Evolutionary conservation across 2,113 vertebrate genomes (phyloP).

Genomic region (Abramis brama): DNA sequence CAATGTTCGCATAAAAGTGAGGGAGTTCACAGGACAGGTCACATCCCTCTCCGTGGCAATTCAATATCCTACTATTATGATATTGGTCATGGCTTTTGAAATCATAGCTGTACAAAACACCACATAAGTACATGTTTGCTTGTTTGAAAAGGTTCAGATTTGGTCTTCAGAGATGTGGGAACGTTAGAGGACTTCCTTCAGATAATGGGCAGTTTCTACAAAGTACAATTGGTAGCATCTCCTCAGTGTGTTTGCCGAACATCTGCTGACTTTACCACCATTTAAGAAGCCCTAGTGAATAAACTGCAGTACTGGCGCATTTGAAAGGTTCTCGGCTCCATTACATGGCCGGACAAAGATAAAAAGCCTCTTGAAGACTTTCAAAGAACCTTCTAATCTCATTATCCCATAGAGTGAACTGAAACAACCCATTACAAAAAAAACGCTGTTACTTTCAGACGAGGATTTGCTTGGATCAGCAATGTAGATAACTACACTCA

Average conservation of each 20-base stretch:
- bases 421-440: constrained; percentile 17
- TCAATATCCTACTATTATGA: constrained; percentile 71
- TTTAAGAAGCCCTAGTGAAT: not conserved
- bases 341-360: not conserved
- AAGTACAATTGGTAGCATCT: not conserved
- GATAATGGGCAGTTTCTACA: constrained; percentile 44
- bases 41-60: constrained; percentile 72
- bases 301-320: not conserved
- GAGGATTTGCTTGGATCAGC: not conserved
- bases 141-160: constrained; percentile 55
- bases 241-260: not conserved
- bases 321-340: not conserved
- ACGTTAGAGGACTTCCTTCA: constrained; percentile 57
- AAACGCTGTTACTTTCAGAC: not conserved
- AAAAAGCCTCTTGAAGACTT: not conserved
- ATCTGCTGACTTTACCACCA: not conserved
- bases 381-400: constrained; percentile 20
- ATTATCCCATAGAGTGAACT: constrained; percentile 6
- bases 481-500: not conserved
- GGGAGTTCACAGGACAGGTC: constrained; percentile 75
- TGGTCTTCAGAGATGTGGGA: constrained; percentile 50
- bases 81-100: constrained; percentile 71
- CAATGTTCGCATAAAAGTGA: constrained; percentile 70
- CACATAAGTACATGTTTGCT: constrained; percentile 74
- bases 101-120: constrained; percentile 67